phyloP scores from a whole-genome alignment of 1,140 invertebrate species.

The Heterodera carotae region DNA sequence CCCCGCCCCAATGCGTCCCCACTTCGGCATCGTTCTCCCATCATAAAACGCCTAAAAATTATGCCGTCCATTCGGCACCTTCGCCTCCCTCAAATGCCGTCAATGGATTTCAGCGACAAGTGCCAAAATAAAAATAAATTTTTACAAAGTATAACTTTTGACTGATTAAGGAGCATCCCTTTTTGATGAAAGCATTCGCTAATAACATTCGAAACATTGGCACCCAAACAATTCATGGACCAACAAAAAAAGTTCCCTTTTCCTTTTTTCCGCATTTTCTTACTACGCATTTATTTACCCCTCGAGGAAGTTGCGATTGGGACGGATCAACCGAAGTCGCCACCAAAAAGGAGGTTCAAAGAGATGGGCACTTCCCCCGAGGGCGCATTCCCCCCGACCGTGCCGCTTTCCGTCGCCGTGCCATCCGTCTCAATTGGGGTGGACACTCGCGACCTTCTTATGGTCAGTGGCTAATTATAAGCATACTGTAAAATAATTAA shows the following conservation, averaged over 20 bases:
- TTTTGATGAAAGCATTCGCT: background rate
- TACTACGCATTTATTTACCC: background rate
- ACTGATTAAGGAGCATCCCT: background rate
- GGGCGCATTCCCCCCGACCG: background rate
- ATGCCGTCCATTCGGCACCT: background rate
- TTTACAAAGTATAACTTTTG: background rate
- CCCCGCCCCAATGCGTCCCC: background rate
- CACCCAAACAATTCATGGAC: conserved; percentile 20
- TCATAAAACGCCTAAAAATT: background rate
- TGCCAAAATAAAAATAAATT: background rate
- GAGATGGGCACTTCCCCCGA: conserved; percentile 18
- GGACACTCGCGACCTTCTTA: conserved; percentile 7
- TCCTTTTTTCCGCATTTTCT: background rate
- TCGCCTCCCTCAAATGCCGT: background rate
- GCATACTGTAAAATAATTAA: background rate
- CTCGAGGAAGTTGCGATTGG: conserved; percentile 24
- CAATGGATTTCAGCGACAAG: background rate
- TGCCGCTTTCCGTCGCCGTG: background rate
- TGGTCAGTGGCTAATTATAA: background rate
- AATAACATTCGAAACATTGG: conserved; percentile 20
- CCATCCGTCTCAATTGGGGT: conserved; percentile 19
- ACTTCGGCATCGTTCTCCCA: background rate
- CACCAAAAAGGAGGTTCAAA: background rate
- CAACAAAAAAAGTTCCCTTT: background rate
- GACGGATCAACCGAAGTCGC: background rate